phyloP scores from a whole-genome alignment of 2,888 invertebrate species.

The Hemithea aestivaria region DNA sequence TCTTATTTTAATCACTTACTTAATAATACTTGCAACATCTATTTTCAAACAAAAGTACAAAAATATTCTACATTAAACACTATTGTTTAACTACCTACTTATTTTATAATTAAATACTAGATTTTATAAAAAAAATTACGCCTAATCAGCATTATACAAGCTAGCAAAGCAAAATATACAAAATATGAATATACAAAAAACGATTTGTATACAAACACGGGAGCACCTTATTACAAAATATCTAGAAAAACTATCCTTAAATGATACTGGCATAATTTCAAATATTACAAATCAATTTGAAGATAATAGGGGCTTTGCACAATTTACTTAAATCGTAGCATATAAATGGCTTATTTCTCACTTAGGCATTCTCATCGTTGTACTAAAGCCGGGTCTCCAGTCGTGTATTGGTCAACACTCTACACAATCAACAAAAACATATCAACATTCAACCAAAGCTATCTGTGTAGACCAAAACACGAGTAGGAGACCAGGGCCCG shows the following conservation, averaged over 20 bases:
- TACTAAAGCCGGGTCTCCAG: no score
- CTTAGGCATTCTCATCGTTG: no score
- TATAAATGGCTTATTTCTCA: no score
- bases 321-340: no score
- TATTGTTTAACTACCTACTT: conserved; percentile 1
- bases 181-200: conserved; percentile 1
- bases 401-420: no score
- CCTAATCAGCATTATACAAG: conserved; percentile 4
- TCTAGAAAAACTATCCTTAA: conserved; percentile 2
- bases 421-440: no score
- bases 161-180: conserved; percentile 6
- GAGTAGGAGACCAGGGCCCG: no score
- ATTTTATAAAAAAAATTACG: not conserved
- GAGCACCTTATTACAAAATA: conserved; percentile 26
- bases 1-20: conserved; percentile 39
- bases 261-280: not conserved
- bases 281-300: not conserved
- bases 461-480: no score
- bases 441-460: no score
- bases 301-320: no score
- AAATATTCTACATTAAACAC: conserved; percentile 38
- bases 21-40: conserved; percentile 56
- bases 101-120: conserved; percentile 3
- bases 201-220: conserved; percentile 2
- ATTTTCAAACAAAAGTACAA: conserved; percentile 48